Evolutionary conservation across 35 echinoderm and acorn worm genomes (phyloP).

Genomic region (Eucidaris tribuloides): DNA sequence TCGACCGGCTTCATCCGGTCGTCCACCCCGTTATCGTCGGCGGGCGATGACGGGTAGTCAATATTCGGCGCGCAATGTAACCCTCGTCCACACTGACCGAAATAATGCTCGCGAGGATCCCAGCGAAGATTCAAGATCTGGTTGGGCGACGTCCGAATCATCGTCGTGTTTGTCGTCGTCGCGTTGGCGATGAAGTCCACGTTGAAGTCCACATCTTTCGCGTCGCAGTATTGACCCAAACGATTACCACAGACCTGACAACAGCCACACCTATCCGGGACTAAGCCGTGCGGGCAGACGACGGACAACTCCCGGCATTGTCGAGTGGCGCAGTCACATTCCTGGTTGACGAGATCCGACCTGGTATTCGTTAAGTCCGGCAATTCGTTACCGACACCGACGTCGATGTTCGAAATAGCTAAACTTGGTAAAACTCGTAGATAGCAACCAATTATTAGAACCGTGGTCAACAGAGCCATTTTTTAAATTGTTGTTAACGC

Average conservation of each 20-base stretch:
- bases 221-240: neutral
- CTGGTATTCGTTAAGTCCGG: too few species aligned
- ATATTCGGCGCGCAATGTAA: neutral
- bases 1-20: neutral
- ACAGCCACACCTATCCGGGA: neutral
- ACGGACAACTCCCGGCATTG: neutral
- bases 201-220: neutral
- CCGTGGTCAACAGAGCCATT: too few species aligned
- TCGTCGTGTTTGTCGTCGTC: neutral
- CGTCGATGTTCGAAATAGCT: too few species aligned
- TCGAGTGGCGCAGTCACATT: neutral
- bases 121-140: too few species aligned
- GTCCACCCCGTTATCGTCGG: neutral
- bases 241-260: neutral
- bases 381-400: too few species aligned
- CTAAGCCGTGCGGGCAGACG: neutral
- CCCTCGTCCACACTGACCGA: neutral
- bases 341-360: too few species aligned
- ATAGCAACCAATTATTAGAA: too few species aligned
- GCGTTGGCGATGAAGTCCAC: neutral
- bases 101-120: neutral
- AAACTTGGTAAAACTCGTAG: too few species aligned
- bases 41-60: neutral
- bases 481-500: too few species aligned
- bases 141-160: neutral